These are phyloP conservation scores for Cistogaster globosa DNA, from an alignment of 2,888 invertebrate genomes.

Conservation along the genomic window DNA sequence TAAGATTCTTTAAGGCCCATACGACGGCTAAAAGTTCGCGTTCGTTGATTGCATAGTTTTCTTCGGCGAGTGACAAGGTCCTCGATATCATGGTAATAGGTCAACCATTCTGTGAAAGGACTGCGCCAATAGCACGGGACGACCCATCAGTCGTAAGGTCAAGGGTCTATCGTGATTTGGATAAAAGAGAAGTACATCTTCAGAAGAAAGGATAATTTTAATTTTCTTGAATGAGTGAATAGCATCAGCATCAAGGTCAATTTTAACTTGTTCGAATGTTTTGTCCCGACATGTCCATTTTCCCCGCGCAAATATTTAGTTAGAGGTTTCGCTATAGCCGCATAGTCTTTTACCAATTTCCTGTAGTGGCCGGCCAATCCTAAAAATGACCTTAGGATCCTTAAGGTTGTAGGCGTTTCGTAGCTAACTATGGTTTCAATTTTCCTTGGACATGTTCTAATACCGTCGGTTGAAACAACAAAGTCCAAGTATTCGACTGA, in stretches of 20 bases:
- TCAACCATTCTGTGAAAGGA: conserved; percentile 47
- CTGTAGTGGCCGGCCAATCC: conserved; percentile 8
- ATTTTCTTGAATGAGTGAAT: conserved; percentile 62
- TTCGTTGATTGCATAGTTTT: conserved; percentile 42
- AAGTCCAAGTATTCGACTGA: conserved; percentile 33
- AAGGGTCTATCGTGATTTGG: conserved; percentile 64
- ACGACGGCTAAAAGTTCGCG: conserved; percentile 78
- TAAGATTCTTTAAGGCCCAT: conserved; percentile 78
- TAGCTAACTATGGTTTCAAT: conserved; percentile 28
- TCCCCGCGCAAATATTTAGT: conserved; percentile 68
- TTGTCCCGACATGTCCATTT: conserved; percentile 67
- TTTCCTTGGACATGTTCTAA: conserved; percentile 37
- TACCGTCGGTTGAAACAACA: not conserved
- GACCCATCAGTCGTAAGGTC: conserved; percentile 64
- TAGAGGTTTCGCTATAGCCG: conserved; percentile 68
- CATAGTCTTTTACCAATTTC: conserved; percentile 63
- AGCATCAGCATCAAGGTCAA: conserved; percentile 54
- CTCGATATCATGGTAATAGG: conserved; percentile 39
- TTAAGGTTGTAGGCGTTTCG: conserved; percentile 11
- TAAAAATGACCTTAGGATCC: conserved; percentile 30
- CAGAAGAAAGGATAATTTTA: conserved; percentile 49
- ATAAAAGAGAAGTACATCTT: conserved; percentile 60
- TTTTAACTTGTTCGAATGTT: conserved; percentile 51
- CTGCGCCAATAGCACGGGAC: conserved; percentile 39
- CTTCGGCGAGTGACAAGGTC: conserved; percentile 26